Evolutionary conservation across 1,140 invertebrate genomes (phyloP).

Genomic region (Drosophila micromelanica): DNA sequence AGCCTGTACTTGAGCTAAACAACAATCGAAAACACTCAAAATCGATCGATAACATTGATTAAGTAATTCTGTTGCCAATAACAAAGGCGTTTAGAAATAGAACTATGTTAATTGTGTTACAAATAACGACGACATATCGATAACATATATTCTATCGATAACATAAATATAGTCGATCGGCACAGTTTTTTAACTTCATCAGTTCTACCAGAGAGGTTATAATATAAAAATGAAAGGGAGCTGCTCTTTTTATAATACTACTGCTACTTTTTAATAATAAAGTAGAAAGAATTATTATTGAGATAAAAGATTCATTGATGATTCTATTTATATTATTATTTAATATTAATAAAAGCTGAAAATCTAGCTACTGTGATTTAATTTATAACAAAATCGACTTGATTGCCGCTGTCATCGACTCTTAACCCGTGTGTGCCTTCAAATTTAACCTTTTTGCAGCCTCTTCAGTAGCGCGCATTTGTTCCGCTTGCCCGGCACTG

Average conservation of each 20-base stretch:
- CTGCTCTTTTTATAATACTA: too few species aligned
- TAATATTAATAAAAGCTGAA: too few species aligned
- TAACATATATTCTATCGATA: not conserved
- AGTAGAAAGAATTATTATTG: too few species aligned
- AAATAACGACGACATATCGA: not conserved
- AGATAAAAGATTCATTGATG: too few species aligned
- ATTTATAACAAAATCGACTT: not conserved
- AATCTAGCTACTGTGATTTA: not conserved
- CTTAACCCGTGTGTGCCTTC: not conserved
- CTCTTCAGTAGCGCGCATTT: not conserved
- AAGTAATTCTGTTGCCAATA: too few species aligned
- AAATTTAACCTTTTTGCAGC: not conserved
- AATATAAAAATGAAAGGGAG: too few species aligned
- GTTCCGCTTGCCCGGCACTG: not conserved
- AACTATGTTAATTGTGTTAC: too few species aligned
- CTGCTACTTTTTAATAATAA: too few species aligned
- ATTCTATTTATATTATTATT: too few species aligned
- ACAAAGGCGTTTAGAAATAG: too few species aligned
- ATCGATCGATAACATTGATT: conserved; percentile 1
- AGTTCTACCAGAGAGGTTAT: too few species aligned
- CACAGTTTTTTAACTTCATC: not conserved
- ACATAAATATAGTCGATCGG: not conserved
- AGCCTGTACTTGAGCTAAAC: too few species aligned
- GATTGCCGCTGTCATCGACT: conserved; percentile 1
- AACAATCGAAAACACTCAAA: not conserved